Conservation (phyloP, 92 coral and sea anemone species). For the Phymanthus crucifer region DNA sequence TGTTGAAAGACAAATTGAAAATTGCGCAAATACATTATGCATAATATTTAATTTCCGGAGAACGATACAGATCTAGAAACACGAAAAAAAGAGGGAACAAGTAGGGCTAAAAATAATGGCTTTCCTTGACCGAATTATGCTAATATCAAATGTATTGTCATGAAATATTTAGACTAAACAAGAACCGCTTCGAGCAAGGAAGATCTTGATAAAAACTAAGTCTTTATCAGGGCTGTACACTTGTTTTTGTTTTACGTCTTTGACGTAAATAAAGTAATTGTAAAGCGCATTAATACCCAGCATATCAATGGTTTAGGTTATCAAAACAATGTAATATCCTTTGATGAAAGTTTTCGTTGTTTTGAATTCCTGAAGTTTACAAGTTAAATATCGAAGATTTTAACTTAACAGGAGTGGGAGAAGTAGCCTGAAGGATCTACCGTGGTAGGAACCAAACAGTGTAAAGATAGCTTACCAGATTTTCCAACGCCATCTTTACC, state of each 20-base stretch:
- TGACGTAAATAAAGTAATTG: background rate
- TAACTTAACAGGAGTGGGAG: background rate
- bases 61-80: background rate
- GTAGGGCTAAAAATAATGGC: too few species aligned
- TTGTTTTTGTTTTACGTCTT: background rate
- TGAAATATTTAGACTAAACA: background rate
- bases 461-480: conserved; percentile 51
- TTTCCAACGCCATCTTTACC: conserved; percentile 88
- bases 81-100: too few species aligned
- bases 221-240: background rate
- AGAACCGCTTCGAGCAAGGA: background rate
- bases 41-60: background rate
- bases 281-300: background rate
- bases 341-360: background rate
- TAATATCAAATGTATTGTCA: background rate
- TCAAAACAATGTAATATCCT: background rate
- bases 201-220: background rate
- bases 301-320: background rate
- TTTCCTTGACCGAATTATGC: background rate
- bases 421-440: background rate
- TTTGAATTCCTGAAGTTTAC: background rate
- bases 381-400: background rate
- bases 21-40: background rate
- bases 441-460: too few species aligned
- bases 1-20: background rate